A percentile compares a stretch with the other conserved stretches of the same genome.
Conservation (phyloP, 2,113 vertebrate genomes). For the Megaceryle torquata region DNA sequence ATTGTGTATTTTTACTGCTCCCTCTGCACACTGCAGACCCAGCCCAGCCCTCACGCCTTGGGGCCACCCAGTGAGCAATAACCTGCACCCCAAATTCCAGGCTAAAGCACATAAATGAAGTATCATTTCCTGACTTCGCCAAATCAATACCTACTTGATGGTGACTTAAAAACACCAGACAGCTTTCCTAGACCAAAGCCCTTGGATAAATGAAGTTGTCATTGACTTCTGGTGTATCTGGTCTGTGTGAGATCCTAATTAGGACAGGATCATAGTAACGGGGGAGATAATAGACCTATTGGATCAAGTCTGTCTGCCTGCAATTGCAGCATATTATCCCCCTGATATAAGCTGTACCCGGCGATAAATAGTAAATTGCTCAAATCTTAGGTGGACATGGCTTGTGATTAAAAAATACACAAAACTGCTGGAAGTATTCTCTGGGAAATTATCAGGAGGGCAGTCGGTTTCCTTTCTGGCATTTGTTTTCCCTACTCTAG, state of each 20-base stretch:
- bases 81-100: not conserved
- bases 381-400: not conserved
- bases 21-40: not conserved
- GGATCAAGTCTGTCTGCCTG: constrained; percentile 26
- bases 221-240: constrained; percentile 66
- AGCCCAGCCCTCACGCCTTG: rapidly evolving
- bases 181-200: constrained; percentile 39
- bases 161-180: constrained; percentile 66
- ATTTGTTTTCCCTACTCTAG: not conserved
- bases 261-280: constrained; percentile 46
- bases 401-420: not conserved
- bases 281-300: constrained; percentile 44
- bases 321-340: not conserved
- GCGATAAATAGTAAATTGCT: not conserved
- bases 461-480: not conserved
- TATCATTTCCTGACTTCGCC: constrained; percentile 33
- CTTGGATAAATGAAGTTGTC: constrained; percentile 68
- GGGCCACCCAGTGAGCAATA: not conserved
- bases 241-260: constrained; percentile 66
- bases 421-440: not conserved
- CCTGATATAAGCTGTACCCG: not conserved
- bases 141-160: constrained; percentile 51
- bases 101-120: not conserved
- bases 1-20: rapidly evolving
- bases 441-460: not conserved